phyloP scores from a whole-genome alignment of 2,888 invertebrate species.

The Athripsodes cinereus region DNA sequence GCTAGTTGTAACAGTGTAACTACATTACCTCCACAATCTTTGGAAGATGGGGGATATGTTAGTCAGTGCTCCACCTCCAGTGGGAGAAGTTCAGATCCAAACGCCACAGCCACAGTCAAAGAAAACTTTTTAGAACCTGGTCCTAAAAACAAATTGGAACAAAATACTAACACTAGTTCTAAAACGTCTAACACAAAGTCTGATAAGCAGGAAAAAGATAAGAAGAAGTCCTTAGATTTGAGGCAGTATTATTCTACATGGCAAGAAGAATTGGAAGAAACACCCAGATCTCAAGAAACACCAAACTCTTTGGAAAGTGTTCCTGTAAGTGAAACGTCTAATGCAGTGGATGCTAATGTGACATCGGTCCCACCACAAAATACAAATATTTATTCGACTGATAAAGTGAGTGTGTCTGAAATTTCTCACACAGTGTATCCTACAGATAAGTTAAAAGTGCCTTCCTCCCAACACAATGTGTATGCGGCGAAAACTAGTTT shows the following conservation, averaged over 20 bases:
- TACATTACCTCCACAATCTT: conserved; percentile 36
- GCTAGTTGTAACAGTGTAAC: conserved; percentile 38
- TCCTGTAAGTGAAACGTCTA: neutral
- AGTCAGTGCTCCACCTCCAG: conserved; percentile 46
- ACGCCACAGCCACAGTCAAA: neutral
- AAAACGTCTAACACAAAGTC: neutral
- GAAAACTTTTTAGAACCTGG: neutral
- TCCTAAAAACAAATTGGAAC: neutral
- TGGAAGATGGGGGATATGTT: conserved; percentile 48
- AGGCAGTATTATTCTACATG: conserved; percentile 49
- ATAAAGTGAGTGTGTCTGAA: neutral
- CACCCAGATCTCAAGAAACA: neutral
- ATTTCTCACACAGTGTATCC: neutral
- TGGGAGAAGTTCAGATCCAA: conserved; percentile 39
- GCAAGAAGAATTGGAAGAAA: conserved; percentile 44
- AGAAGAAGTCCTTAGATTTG: conserved; percentile 35
- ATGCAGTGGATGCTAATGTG: neutral
- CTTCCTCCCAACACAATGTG: neutral
- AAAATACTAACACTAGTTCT: neutral
- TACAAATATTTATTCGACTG: neutral
- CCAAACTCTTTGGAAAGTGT: too few relatives aligned
- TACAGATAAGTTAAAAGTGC: neutral
- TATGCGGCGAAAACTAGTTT: neutral
- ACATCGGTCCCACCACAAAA: neutral
- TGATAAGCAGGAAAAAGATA: neutral